Evolutionary conservation across 1,140 invertebrate genomes (phyloP).

Genomic region (Zaprionus lachaisei): DNA sequence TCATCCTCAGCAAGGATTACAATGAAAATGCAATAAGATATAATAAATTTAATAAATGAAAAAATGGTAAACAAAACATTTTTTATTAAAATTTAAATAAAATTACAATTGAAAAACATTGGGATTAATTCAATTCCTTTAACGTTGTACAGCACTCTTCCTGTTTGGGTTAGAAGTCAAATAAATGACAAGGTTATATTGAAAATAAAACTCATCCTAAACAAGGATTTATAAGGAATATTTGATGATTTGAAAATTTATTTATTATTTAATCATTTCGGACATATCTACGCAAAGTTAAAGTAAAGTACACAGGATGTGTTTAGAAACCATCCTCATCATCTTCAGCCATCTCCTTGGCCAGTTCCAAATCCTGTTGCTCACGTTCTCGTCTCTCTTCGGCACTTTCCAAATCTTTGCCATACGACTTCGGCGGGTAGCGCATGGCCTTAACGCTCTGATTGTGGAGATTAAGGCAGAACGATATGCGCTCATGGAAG

Average conservation of each 20-base stretch:
- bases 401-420: slow-evolving; percentile 98
- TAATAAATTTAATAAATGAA: not conserved
- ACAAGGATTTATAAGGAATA: too few species aligned
- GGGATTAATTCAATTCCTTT: too few species aligned
- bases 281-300: slow-evolving; percentile 32
- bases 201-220: not conserved
- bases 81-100: not conserved
- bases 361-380: slow-evolving; percentile 98
- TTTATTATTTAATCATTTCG: slow-evolving; percentile 35
- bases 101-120: too few species aligned
- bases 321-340: slow-evolving; percentile 95
- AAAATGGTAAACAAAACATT: not conserved
- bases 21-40: too few species aligned
- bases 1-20: not conserved
- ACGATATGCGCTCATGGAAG: slow-evolving; percentile 99
- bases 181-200: not conserved
- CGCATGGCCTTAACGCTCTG: slow-evolving; percentile 99
- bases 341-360: slow-evolving; percentile 99
- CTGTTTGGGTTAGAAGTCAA: not conserved
- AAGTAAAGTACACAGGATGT: slow-evolving; percentile 7
- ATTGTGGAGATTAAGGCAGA: slow-evolving; percentile 99
- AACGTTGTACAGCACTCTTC: too few species aligned
- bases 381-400: slow-evolving; percentile 98
- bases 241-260: slow-evolving; percentile 26
- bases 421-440: slow-evolving; percentile 99